Conservation (phyloP, 1,140 invertebrate genomes). For the Asobara japonica region DNA sequence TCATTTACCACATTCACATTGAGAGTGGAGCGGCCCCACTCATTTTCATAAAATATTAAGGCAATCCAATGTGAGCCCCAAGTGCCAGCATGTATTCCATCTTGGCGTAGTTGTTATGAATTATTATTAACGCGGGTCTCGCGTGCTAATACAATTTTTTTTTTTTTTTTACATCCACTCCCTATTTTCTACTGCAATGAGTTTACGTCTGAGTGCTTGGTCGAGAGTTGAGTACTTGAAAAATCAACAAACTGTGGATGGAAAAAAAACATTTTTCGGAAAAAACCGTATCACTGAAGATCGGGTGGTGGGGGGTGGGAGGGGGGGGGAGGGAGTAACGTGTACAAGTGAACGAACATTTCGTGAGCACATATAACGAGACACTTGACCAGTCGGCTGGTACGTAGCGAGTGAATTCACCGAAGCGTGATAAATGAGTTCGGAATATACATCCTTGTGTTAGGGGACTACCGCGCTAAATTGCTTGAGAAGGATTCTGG, state of each 20-base stretch:
- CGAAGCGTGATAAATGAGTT: constrained; percentile 42
- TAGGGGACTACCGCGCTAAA: constrained; percentile 37
- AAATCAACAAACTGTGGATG: background rate
- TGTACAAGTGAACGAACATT: background rate
- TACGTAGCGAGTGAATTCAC: constrained; percentile 29
- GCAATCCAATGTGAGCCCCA: background rate
- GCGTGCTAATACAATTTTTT: constrained; percentile 3
- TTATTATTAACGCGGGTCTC: background rate
- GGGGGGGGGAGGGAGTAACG: background rate
- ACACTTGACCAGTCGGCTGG: constrained; percentile 15
- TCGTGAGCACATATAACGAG: constrained; percentile 18
- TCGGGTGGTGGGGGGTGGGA: background rate
- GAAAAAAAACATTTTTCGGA: background rate
- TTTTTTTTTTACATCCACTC: too few relatives aligned
- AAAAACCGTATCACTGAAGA: background rate
- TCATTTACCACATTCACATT: background rate
- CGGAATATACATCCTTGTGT: constrained; percentile 27
- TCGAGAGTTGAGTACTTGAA: background rate
- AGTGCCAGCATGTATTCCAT: background rate
- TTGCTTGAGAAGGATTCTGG: constrained; percentile 15
- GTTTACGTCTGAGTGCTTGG: background rate
- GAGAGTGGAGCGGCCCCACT: background rate
- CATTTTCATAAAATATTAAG: background rate
- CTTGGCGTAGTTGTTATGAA: background rate
- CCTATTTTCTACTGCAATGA: background rate